Base-by-base conservation (phyloP, 2,113 vertebrate species). In the Oceanites oceanicus region DNA sequence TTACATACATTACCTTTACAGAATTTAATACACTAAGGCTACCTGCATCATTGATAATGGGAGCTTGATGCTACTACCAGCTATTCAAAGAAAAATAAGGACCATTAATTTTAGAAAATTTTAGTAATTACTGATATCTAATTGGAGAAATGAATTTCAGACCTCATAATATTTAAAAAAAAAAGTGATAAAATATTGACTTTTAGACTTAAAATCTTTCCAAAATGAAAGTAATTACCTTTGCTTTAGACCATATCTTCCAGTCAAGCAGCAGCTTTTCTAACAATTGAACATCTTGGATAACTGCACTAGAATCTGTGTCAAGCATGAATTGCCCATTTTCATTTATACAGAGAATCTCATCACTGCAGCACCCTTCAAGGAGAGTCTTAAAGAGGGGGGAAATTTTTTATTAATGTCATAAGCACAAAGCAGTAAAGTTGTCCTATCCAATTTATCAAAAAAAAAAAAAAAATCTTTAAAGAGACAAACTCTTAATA, bases 171-270 rank as follows among this genome's bases (percentile, higher is more conserved):
- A 63, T 13, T 55, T n/a, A n/a, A n/a, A n/a, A n/a, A n/a, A n/a
- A n/a, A n/a, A n/a, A n/a, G n/a, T n/a, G n/a, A n/a, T n/a, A n/a
- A n/a, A 47, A 56, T 42, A 73, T 3, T 75, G 30, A 67, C 13
- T 68, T 81, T 55, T 26, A 58, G 26, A 67, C 6, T 29, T 19
- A 6, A 67, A 71, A 26, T 38, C 49, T 66, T 76, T 59, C 27
- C 30, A 86, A 75, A 75, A 68, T 72, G 26, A n/a, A 66, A 81
- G 18, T 16, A 78, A 66, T 92, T 97, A 98, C 99, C 98, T 99
- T 98, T 72, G 99, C 99, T 95, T 99, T 99, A 95, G 98, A 98
- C 99, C 99, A 99, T 96, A 99, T 99, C 97, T 99, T 99, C 99
- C 99, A 99, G 97, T 99, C 99, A 92, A 99, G 97, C 68, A 99